Evolutionary conservation across 2,797 vertebrate species (phyloP).

Genomic region (Xyrichtys novacula): DNA sequence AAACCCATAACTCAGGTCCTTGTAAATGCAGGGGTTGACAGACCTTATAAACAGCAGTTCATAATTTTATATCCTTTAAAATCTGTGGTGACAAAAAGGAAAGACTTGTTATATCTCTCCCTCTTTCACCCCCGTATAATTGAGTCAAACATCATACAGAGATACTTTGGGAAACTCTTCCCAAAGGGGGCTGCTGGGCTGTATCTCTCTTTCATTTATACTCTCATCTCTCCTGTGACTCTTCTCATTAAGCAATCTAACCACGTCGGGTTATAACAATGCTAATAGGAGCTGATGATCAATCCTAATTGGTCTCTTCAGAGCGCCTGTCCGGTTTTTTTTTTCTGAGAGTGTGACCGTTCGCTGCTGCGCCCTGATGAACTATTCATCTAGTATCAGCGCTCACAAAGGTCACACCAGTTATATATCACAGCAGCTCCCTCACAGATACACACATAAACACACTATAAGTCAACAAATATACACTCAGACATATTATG

Average conservation of each 20-base stretch:
- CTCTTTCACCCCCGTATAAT: slow-evolving; percentile 1
- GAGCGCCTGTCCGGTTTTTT: slow-evolving; percentile 64
- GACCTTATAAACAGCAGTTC: not conserved
- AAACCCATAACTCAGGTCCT: too few relatives aligned
- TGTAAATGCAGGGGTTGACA: too few relatives aligned
- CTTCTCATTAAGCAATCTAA: slow-evolving; percentile 68
- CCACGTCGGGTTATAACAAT: slow-evolving; percentile 65
- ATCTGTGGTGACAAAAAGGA: too few relatives aligned
- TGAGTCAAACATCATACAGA: slow-evolving; percentile 22
- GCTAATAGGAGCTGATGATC: slow-evolving; percentile 82
- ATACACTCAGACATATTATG: slow-evolving; percentile 1
- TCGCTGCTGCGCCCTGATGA: slow-evolving; percentile 72
- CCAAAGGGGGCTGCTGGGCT: slow-evolving; percentile 30
- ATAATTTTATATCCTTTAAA: not conserved
- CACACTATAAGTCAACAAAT: slow-evolving; percentile 16
- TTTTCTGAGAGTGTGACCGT: slow-evolving; percentile 73
- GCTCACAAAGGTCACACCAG: slow-evolving; percentile 76
- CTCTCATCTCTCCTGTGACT: slow-evolving; percentile 48
- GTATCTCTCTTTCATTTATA: slow-evolving; percentile 53
- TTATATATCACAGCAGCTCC: slow-evolving; percentile 16
- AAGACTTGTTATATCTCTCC: not conserved
- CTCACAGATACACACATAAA: slow-evolving; percentile 10
- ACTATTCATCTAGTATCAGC: slow-evolving; percentile 74
- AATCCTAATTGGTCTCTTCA: slow-evolving; percentile 87
- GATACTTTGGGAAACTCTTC: slow-evolving; percentile 36